Base-by-base conservation (phyloP, 2,888 invertebrate species). In the Scaptomyza caliginosa region DNA sequence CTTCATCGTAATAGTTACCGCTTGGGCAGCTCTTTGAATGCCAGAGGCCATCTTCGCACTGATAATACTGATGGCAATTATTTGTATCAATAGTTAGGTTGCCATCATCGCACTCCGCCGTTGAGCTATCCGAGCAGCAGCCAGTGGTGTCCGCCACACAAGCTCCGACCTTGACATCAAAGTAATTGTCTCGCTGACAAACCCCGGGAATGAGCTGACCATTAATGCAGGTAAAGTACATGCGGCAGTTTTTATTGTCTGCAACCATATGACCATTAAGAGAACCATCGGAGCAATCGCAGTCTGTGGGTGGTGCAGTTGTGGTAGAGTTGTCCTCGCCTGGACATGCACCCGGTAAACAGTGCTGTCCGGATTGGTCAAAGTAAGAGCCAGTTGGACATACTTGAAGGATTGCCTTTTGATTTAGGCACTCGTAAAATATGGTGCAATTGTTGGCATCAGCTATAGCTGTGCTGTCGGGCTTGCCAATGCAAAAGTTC, bases 131-230 rank as follows among this genome's bases (percentile, higher is more conserved):
- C 3, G 77, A 36, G 19, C 86, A 86, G 6, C 8, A 13, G 3
- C 68, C 70, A 0, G 48, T 13, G 0, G 16, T 54, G 43, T 83
- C 81, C 0, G 2, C 1, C 55, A 10, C 21, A 62, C 64, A 79
- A 3, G 11, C 56, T 0, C 40, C 40, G 0, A 56, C 0, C 0
- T 0, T 19, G 0, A 23, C 4, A 36, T 90, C 55, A 30, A 82
- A 90, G 32, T 77, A 82, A 32, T 86, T 87, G 5, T 85, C 88
- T 4, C 16, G 28, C 0, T 36, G 66, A 36, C 90, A 90, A 32
- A 80, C 87, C 3, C 67, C 76, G 5, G 63, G 56, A 0, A 74
- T 34, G 2, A 89, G 56, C 32, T 68, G 45, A 0, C 88, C 89
- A 26, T 81, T 46, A 3, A 56, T 13, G 64, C 90, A 90, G 4